Evolutionary conservation across 2,888 invertebrate genomes (phyloP).

Genomic region (Rhaphigaster nebulosa): DNA sequence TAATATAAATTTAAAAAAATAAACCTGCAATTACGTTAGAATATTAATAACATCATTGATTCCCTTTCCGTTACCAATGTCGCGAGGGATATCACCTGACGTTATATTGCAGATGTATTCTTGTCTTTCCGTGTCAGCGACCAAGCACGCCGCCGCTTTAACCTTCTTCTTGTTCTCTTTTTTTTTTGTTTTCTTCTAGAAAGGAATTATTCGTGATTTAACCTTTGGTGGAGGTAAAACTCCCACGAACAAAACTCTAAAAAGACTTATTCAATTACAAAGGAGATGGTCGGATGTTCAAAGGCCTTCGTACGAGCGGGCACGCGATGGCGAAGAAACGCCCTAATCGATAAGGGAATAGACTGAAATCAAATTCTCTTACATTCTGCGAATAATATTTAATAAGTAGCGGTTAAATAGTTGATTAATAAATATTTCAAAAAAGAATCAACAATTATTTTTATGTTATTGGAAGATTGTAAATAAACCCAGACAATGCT

Average conservation of each 20-base stretch:
- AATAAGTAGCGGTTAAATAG: neutral
- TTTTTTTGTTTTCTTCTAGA: neutral
- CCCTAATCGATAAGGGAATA: neutral
- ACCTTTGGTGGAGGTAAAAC: slow-evolving; percentile 3
- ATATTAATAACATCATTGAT: too few relatives aligned
- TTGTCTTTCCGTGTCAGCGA: neutral
- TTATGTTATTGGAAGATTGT: too few relatives aligned
- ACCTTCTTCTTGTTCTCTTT: neutral
- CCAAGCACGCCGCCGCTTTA: neutral
- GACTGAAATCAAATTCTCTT: neutral
- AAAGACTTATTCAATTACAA: slow-evolving; percentile 25
- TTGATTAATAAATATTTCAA: too few relatives aligned
- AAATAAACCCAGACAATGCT: too few relatives aligned
- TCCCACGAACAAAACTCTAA: slow-evolving; percentile 6
- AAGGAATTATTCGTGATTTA: slow-evolving; percentile 21
- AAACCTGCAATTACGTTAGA: too few relatives aligned
- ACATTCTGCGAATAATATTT: neutral
- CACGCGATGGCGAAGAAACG: neutral
- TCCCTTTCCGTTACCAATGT: too few relatives aligned
- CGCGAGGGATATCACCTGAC: too few relatives aligned
- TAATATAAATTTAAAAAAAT: too few relatives aligned
- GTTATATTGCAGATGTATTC: neutral
- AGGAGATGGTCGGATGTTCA: slow-evolving; percentile 42
- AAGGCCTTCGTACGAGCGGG: neutral
- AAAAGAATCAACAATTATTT: too few relatives aligned